These are phyloP conservation scores for Drosophila rubida DNA, from an alignment of 2,888 invertebrate species.

Conservation along the genomic window DNA sequence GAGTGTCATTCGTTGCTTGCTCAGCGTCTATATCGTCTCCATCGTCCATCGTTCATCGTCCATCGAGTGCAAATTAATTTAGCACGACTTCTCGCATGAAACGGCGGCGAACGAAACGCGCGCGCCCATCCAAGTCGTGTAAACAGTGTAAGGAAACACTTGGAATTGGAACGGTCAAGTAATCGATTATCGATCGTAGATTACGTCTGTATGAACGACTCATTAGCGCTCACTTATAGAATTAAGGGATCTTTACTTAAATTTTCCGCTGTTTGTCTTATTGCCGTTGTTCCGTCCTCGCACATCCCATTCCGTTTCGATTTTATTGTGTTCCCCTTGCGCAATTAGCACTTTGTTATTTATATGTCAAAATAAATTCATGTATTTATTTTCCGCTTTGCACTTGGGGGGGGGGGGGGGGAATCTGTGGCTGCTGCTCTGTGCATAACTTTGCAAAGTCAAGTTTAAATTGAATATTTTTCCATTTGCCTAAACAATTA, in stretches of 20 bases:
- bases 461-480: slow-evolving; percentile 18
- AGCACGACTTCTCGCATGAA: slow-evolving; percentile 30
- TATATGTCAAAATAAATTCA: slow-evolving; percentile 36
- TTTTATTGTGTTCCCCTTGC: slow-evolving; percentile 21
- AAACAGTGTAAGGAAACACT: background rate
- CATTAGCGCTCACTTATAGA: slow-evolving; percentile 5
- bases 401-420: background rate
- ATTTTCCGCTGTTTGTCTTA: slow-evolving; percentile 45
- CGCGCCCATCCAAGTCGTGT: background rate
- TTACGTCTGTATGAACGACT: background rate
- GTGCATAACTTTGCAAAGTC: slow-evolving; percentile 4
- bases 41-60: no score
- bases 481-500: slow-evolving; percentile 36
- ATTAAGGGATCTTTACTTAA: slow-evolving; percentile 13
- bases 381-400: slow-evolving; percentile 37
- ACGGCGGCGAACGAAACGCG: background rate
- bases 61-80: slow-evolving; percentile 67
- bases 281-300: slow-evolving; percentile 42
- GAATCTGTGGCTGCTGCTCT: background rate
- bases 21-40: no score
- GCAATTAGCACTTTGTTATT: slow-evolving; percentile 59
- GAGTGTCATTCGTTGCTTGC: slow-evolving; percentile 26
- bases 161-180: slow-evolving; percentile 15
- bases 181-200: background rate
- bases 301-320: slow-evolving; percentile 19